Conservation (phyloP, 2,113 vertebrate species). For the Rafetus swinhoei region DNA sequence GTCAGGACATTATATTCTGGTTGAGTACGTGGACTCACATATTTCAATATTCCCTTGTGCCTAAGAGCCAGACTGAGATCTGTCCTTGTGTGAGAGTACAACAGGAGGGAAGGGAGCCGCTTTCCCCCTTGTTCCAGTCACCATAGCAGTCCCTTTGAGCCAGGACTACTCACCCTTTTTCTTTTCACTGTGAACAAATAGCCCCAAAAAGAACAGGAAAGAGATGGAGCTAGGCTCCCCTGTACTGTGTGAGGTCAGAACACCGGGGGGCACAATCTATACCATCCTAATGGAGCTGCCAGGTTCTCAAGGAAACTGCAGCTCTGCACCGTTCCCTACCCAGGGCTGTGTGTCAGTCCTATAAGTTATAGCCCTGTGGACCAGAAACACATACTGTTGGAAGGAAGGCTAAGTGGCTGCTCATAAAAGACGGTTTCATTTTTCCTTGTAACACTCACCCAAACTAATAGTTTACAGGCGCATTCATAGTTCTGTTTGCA, state of each 20-base stretch:
- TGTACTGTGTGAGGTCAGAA: background rate
- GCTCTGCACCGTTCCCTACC: background rate
- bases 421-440: background rate
- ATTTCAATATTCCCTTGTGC: background rate
- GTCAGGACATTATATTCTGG: background rate
- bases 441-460: background rate
- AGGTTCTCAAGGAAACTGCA: background rate
- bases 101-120: background rate
- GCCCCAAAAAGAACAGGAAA: background rate
- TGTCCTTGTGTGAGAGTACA: accelerated
- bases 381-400: background rate
- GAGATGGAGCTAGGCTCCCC: background rate
- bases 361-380: background rate
- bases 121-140: background rate
- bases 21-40: background rate
- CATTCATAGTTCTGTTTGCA: background rate
- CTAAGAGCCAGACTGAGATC: background rate
- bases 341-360: background rate
- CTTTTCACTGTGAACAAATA: background rate
- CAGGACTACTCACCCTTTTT: background rate
- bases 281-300: background rate
- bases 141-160: background rate
- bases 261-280: background rate
- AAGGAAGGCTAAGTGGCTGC: background rate
- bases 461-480: background rate